These are phyloP conservation scores for Malacosoma neustria DNA, from an alignment of 2,888 invertebrate species.

Conservation along the genomic window DNA sequence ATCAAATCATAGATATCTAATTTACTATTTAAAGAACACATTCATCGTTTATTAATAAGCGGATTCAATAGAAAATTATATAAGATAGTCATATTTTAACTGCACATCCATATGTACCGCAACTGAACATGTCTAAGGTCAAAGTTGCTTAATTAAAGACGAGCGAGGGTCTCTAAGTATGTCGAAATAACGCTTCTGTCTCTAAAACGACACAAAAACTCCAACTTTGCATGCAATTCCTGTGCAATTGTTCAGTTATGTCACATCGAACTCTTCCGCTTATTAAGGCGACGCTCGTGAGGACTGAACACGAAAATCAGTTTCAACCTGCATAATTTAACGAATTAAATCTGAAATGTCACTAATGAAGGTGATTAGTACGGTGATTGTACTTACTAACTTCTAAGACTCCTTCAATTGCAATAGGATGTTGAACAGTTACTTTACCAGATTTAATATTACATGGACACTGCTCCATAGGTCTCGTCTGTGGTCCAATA, in stretches of 20 bases:
- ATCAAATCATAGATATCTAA: too few species aligned
- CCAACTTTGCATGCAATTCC: slow-evolving; percentile 13
- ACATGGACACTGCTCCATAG: slow-evolving; percentile 30
- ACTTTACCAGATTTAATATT: slow-evolving; percentile 12
- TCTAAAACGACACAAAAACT: slow-evolving; percentile 23
- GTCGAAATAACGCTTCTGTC: slow-evolving; percentile 16
- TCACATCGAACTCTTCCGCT: not conserved
- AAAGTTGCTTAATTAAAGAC: slow-evolving; percentile 51
- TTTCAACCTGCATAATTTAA: slow-evolving; percentile 9
- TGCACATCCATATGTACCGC: slow-evolving; percentile 10
- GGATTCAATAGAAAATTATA: too few species aligned
- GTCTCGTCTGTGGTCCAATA: slow-evolving; percentile 19
- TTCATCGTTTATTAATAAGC: too few species aligned
- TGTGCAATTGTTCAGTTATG: slow-evolving; percentile 1
- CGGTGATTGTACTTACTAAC: slow-evolving; percentile 25
- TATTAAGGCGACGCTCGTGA: slow-evolving; percentile 7
- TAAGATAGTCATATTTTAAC: too few species aligned
- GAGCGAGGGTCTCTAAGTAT: slow-evolving; percentile 20
- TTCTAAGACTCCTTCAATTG: slow-evolving; percentile 43
- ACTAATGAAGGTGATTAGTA: slow-evolving; percentile 3
- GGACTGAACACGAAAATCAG: slow-evolving; percentile 15
- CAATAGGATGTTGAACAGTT: slow-evolving; percentile 23
- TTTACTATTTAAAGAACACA: too few species aligned
- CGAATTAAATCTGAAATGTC: slow-evolving; percentile 1
- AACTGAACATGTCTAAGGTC: slow-evolving; percentile 38